phyloP scores from a whole-genome alignment of 2,113 vertebrate species.

The Perccottus glenii region DNA sequence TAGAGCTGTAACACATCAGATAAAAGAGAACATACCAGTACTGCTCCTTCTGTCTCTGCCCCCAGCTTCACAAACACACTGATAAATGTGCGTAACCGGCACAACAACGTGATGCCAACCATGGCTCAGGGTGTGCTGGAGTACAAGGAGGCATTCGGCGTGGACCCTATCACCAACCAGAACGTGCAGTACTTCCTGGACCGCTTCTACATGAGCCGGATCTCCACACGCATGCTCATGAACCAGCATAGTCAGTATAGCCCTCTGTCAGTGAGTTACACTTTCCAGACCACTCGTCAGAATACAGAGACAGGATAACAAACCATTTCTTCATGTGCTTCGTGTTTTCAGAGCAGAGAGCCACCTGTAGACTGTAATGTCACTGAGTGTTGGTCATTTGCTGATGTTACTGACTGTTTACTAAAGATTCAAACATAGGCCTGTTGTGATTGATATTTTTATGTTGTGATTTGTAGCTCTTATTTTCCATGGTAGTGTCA shows the following conservation, averaged over 20 bases:
- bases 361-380: too few relatives aligned
- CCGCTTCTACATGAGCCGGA: conserved; percentile 98
- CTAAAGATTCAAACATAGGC: background rate
- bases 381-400: too few relatives aligned
- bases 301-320: too few relatives aligned
- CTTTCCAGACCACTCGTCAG: background rate
- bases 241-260: conserved; percentile 96
- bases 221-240: conserved; percentile 98
- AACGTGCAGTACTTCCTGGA: conserved; percentile 98
- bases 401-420: conserved; percentile 30
- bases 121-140: conserved; percentile 97
- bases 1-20: too few relatives aligned
- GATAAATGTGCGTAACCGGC: conserved; percentile 89
- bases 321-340: too few relatives aligned
- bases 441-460: background rate
- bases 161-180: conserved; percentile 94
- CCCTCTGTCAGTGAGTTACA: conserved; percentile 60
- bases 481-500: conserved; percentile 88
- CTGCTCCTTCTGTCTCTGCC: background rate
- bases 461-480: conserved; percentile 25
- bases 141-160: conserved; percentile 90
- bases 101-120: conserved; percentile 94
- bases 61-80: conserved; percentile 91
- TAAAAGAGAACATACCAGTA: background rate
- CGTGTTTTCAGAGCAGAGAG: too few relatives aligned